Evolutionary conservation across 1,140 invertebrate species (phyloP), one percentile per base, ranked within the genome.

Genomic region (Copidosoma floridanum): DNA sequence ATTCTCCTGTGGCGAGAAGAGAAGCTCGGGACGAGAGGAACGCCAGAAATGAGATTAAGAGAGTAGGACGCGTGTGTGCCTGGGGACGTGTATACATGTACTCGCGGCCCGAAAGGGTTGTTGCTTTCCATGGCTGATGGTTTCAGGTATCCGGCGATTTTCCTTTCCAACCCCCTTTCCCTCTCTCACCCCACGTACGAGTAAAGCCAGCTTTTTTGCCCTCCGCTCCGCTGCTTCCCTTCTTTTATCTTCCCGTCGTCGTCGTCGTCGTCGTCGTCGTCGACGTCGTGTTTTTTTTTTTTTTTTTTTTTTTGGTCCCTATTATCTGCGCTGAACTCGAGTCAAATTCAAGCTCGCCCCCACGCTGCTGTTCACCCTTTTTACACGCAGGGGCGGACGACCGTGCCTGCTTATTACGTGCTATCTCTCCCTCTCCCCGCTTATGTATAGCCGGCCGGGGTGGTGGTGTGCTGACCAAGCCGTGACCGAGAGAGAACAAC

Each of bases 1-100:
- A 78, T 78, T 78, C 75, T 79, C 74, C 69, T 74, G 72, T 70
- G 68, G 73, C 68, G 70, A 75, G 73, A 74, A 73, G 68, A 75
- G 74, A 68, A 67, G 66, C 60, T 40, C 52, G 43, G 64, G 70
- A 63, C 65, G 53, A 53, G 53, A 41, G 55, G 29, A 57, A 52
- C 48, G 56, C 41, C 51, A 65, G 21, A 52, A 46, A 54, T 44
- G 52, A 48, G 51, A 57, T 54, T 58, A 57, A 64, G 64, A 68
- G 59, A 16, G 18, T 41, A 16, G 12, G 40, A 16, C 40, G 18
- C n/a, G n/a, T n/a, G n/a, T 32, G 27, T 40, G 24, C 32, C 46
- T 40, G 23, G 43, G 32, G 46, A 63, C 64, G 57, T 57, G 57
- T 57, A 56, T 54, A 52, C 53, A n/a, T n/a, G n/a, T n/a, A n/a